A percentile compares a stretch with the other conserved stretches of the same genome.
Conservation (phyloP, 2,797 vertebrate species). For the Pteronotus mesoamericanus region DNA sequence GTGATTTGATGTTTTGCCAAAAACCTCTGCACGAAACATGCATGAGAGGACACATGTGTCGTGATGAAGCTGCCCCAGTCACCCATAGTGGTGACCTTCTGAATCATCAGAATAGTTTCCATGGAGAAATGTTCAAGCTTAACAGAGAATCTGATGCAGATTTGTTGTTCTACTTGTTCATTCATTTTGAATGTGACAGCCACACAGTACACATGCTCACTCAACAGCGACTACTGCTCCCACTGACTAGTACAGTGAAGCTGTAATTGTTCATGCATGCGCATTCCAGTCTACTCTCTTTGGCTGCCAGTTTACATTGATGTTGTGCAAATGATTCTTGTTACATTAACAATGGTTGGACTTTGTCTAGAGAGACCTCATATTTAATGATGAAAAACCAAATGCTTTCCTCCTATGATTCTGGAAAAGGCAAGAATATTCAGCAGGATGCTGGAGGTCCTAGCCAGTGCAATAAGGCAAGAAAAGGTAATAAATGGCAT, state of each 20-base stretch:
- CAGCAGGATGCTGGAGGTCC: not conserved
- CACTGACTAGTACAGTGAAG: not conserved
- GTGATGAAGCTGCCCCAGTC: not conserved
- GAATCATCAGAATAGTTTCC: not conserved
- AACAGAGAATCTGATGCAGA: not conserved
- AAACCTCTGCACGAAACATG: not conserved
- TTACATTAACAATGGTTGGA: not conserved
- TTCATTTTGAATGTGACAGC: not conserved
- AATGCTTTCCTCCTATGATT: not conserved
- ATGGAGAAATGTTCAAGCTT: not conserved
- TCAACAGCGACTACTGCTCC: not conserved
- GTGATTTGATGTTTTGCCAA: not conserved
- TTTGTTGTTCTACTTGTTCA: not conserved
- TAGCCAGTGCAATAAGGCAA: not conserved
- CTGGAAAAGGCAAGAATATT: not conserved
- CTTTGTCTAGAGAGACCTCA: not conserved
- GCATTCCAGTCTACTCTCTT: not conserved
- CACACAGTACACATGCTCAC: not conserved
- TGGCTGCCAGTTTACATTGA: not conserved
- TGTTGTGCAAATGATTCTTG: not conserved
- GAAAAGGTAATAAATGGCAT: not conserved
- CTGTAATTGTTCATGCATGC: not conserved
- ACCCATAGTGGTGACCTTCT: not conserved
- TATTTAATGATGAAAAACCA: not conserved
- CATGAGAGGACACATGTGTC: too few species aligned